Conservation (phyloP, 2,888 invertebrate species). For the Euproctis similis region DNA sequence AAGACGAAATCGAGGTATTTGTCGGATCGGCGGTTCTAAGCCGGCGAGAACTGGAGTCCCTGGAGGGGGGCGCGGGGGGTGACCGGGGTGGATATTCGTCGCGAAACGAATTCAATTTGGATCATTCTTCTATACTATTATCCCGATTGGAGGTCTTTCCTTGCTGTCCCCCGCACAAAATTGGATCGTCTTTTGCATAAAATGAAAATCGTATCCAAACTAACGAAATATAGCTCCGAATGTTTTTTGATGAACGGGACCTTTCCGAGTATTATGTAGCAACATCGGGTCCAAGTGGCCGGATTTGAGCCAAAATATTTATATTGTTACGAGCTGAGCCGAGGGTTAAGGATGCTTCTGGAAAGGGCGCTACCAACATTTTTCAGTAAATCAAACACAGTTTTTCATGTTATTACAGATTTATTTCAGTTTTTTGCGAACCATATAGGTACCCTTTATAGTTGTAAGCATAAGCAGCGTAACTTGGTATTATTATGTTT, state of each 20-base stretch:
- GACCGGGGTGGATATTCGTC: conserved; percentile 27
- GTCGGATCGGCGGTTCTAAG: conserved; percentile 36
- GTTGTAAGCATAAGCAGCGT: too few species aligned
- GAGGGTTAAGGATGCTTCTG: conserved; percentile 11
- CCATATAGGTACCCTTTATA: too few species aligned
- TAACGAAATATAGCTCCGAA: conserved; percentile 55
- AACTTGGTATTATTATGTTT: too few species aligned
- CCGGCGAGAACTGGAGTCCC: too few species aligned
- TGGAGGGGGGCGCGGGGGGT: too few species aligned
- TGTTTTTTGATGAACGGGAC: conserved; percentile 33
- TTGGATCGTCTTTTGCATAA: conserved; percentile 72
- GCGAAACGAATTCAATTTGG: conserved; percentile 65
- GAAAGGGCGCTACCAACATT: conserved; percentile 5
- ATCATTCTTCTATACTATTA: conserved; percentile 68
- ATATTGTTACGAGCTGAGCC: conserved; percentile 20
- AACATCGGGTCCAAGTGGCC: conserved; percentile 14
- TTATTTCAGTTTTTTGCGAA: conserved; percentile 1
- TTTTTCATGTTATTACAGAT: conserved; percentile 3
- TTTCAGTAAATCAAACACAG: conserved; percentile 3
- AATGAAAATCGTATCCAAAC: conserved; percentile 67
- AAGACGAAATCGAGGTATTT: conserved; percentile 41
- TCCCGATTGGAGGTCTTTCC: conserved; percentile 56
- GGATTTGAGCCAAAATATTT: conserved; percentile 17
- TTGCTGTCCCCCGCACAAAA: conserved; percentile 43
- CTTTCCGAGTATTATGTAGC: conserved; percentile 40